Conservation (phyloP, 2,797 vertebrate species). For the Merluccius polli region DNA sequence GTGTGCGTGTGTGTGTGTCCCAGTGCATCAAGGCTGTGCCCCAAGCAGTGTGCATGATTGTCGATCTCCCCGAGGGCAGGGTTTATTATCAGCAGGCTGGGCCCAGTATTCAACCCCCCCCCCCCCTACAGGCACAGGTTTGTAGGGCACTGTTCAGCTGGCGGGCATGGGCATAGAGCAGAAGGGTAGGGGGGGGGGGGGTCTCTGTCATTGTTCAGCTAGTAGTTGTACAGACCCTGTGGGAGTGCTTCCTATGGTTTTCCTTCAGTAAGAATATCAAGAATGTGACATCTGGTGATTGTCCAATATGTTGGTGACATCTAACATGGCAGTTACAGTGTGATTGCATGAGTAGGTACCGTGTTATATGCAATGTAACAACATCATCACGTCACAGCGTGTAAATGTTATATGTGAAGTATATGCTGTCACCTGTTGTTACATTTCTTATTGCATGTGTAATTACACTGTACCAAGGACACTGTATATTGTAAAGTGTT, state of each 20-base stretch:
- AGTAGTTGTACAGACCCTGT: background rate
- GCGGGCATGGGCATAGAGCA: constrained; percentile 2
- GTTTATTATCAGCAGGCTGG: constrained; percentile 23
- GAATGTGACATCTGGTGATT: background rate
- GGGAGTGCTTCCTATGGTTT: background rate
- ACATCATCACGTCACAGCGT: too few species aligned
- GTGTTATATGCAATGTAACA: too few species aligned
- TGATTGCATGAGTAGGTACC: too few species aligned
- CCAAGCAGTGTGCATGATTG: constrained; percentile 22
- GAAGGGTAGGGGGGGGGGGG: background rate
- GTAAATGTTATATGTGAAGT: too few species aligned
- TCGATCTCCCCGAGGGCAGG: constrained; percentile 25
- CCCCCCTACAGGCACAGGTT: constrained; percentile 4
- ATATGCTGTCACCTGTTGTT: too few species aligned
- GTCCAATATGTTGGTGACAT: background rate
- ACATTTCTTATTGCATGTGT: too few species aligned
- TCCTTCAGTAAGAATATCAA: background rate
- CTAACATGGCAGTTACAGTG: background rate
- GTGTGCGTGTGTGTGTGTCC: constrained; percentile 13
- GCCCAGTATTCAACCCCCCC: constrained; percentile 34
- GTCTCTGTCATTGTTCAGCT: background rate
- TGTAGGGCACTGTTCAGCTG: constrained; percentile 28
- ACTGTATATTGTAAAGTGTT: background rate
- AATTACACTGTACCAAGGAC: background rate
- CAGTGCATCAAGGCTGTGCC: constrained; percentile 15